Evolutionary conservation across 1,140 invertebrate genomes (phyloP), one percentile per base, ranked within the genome.

Genomic region (Ladona fulva): DNA sequence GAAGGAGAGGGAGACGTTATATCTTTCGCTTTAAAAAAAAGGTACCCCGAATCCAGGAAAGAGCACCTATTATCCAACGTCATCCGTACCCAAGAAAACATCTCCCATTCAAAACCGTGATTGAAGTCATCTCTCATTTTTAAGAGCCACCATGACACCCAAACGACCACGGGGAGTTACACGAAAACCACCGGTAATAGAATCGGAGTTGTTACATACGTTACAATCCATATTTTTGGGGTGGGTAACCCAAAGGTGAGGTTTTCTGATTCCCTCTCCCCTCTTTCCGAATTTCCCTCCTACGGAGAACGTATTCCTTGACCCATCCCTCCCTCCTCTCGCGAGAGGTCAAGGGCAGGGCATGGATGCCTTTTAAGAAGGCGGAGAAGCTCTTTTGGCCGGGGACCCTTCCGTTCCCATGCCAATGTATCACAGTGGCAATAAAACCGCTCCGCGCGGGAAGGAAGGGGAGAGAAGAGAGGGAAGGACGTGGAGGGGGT

Each of bases 121-220:
- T 66, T 66, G 52, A 66, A 66, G 52, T 12, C 52, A 66, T 66
- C 52, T 66, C 52, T 66, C 52, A 66, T 66, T 66, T 66, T 66
- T 66, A 66, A 66, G 52, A 66, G 52, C 3, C n/a, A 12, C 14
- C 12, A 19, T 66, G 52, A 66, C 52, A 66, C 52, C 52, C 52
- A 22, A 66, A 22, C 52, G 52, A 66, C 52, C 52, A 12, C 14
- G n/a, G 52, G 52, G 52, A 66, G 52, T 66, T 66, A 66, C 52
- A 66, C 52, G 52, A 66, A 66, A 66, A 66, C 52, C 52, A 66
- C 52, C 52, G 52, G 52, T 66, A 66, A 66, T 66, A 66, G 52
- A 66, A 66, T 66, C 52, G 52, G 52, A 19, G 52, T 19, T 12
- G 52, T 22, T 66, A 66, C 52, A 66, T 66, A 66, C 52, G 52